Base-by-base conservation (phyloP, 2,113 vertebrate genomes). In the Oreocharis arfaki region DNA sequence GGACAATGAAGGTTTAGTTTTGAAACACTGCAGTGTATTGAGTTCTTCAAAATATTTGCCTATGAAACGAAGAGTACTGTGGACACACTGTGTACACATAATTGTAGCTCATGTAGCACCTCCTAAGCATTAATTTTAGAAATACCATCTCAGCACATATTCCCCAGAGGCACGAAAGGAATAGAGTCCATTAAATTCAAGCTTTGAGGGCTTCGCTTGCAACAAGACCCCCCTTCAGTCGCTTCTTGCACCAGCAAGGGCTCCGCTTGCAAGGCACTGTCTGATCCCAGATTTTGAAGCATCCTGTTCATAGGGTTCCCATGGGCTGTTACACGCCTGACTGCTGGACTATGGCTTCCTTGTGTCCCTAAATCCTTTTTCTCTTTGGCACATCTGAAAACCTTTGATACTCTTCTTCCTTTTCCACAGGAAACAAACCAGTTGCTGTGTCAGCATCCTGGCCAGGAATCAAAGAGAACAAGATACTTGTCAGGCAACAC, bases 371-470 rank as follows among this genome's bases (percentile, higher is more conserved):
- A 6, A 87, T 42, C n/a, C 27, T 64, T 87, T 76, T 82, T 21
- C 22, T 47, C 92, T 89, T 55, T 80, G 85, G 68, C 52, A 87
- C 49, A 47, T 61, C 26, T 69, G 60, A 95, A 96, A 87, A 71
- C 20, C 90, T 94, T 85, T 96, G 90, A 80, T 84, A 22, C 27
- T 64, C 4, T 74, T 94, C 84, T 93, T 95, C 77, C 78, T 86
- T 92, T 95, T 90, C 67, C 76, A 64, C 63, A 94, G 90, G 77
- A 95, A 95, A 84, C 26, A 93, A 89, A 73, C 16, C 39, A 52
- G 44, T 75, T 94, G 89, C 64, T 81, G 27, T 84, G 41, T 92
- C 95, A 95, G 89, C 71, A 81, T 79, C 73, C 84, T 93, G 93
- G 90, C 86, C 78, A 42, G 76, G 67, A 91, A 94, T 91, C 92